Evolutionary conservation across 2,113 vertebrate species (phyloP), one percentile per base, ranked within the genome.

Genomic region (Grammomys surdaster): DNA sequence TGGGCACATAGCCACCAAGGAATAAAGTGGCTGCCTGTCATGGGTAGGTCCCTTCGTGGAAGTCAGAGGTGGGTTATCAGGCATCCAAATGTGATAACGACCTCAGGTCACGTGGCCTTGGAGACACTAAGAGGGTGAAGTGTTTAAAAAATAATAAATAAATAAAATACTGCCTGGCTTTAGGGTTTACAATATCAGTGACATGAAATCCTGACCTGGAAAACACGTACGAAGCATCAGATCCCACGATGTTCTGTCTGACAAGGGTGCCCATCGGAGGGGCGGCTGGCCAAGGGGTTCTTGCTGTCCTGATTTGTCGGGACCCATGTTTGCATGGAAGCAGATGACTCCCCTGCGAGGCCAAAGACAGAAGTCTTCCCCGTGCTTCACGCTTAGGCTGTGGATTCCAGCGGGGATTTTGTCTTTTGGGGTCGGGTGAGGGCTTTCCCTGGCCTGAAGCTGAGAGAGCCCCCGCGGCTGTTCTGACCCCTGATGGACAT

Each of bases 121-220:
- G 67, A 58, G 85, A 72, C 40, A 33, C 96, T 69, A 43, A 70
- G 75, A 91, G 92, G 95, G 96, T 72, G 95, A 96, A 95, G 54
- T 87, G 84, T 69, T 11, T 65, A 65, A 67, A 67, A 67, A 67
- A 63, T 1, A 63, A 63, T 8, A 63, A 24, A 8, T 22, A 60
- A 60, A 60, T 48, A 48, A 60, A 93, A 84, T 89, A 31, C 63
- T 89, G 84, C 65, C 48, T 43, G 54, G 54, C 80, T 90, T 77
- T 24, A 70, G 93, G 58, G 63, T 93, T 93, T 89, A 93, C 2
- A 40, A 24, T 0, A 96, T 93, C 94, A 26, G 58, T 80, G 94
- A 95, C 90, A 90, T 0, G 3, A 95, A 84, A 89, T 85, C 46
- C 94, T 67, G 67, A 75, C 93, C 14, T 36, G 95, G 96, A 98